Conservation (phyloP, 2,888 invertebrate species). For the Standfussiana lucernea region DNA sequence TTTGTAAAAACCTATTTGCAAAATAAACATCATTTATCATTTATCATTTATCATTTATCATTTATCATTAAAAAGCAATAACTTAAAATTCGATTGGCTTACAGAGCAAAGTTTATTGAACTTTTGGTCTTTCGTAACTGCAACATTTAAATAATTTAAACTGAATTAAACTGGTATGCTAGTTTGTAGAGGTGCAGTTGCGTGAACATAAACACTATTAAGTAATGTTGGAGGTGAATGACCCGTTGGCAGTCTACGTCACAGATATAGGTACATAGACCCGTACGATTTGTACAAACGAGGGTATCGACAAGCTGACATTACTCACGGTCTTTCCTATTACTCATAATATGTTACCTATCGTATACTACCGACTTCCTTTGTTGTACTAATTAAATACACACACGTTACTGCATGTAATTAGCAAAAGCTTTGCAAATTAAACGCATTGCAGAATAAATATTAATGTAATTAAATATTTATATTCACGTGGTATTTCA, state of each 20-base stretch:
- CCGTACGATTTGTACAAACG: slow-evolving; percentile 45
- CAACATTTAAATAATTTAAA: slow-evolving; percentile 66
- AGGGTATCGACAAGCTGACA: slow-evolving; percentile 57
- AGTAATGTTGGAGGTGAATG: slow-evolving; percentile 69
- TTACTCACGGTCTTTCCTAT: slow-evolving; percentile 67
- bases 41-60: no score
- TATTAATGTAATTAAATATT: neutral
- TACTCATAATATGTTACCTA: slow-evolving; percentile 60
- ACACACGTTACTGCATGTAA: slow-evolving; percentile 26
- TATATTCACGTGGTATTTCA: neutral
- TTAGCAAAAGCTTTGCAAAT: slow-evolving; percentile 22
- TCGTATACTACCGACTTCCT: slow-evolving; percentile 35
- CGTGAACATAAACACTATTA: slow-evolving; percentile 68
- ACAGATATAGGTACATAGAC: slow-evolving; percentile 47
- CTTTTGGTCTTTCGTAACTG: slow-evolving; percentile 66
- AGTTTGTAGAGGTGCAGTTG: slow-evolving; percentile 69
- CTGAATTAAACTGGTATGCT: slow-evolving; percentile 66
- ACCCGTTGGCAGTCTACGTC: slow-evolving; percentile 67
- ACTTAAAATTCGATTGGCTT: slow-evolving; percentile 55
- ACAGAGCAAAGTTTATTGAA: slow-evolving; percentile 68
- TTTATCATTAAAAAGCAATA: slow-evolving; percentile 53
- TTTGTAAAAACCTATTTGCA: no score
- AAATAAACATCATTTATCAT: no score
- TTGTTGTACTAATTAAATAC: slow-evolving; percentile 28
- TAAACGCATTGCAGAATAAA: slow-evolving; percentile 2